Evolutionary conservation across 2,888 invertebrate genomes (phyloP).

Genomic region (Netelia virgata): DNA sequence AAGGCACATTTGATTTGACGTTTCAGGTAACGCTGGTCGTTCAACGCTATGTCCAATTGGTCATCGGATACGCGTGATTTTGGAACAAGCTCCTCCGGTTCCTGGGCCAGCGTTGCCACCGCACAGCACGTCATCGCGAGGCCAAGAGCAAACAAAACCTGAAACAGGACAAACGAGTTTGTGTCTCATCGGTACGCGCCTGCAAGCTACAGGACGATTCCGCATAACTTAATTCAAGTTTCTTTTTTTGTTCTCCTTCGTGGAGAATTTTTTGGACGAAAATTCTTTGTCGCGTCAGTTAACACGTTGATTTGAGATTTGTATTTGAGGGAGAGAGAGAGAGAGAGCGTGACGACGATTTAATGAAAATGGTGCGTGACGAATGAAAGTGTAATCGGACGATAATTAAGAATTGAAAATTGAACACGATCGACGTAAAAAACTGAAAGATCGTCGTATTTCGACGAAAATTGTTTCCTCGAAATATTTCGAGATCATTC

Average conservation of each 20-base stretch:
- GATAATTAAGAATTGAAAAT: no score
- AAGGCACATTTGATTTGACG: conserved; percentile 91
- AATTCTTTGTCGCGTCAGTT: no score
- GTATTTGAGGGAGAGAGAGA: no score
- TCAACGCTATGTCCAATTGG: conserved; percentile 89
- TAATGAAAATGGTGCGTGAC: no score
- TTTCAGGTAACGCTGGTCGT: conserved; percentile 89
- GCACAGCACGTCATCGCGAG: conserved; percentile 70
- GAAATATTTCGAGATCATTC: no score
- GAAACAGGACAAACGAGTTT: conserved; percentile 70
- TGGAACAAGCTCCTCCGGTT: conserved; percentile 63
- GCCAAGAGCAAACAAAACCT: conserved; percentile 73
- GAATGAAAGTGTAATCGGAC: no score
- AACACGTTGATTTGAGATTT: no score
- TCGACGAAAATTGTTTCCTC: no score
- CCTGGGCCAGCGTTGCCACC: conserved; percentile 72
- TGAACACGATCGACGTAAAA: no score
- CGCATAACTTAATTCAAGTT: not conserved
- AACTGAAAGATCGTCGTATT: no score
- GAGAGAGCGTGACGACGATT: no score
- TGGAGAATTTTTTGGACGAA: no score
- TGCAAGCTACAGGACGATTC: not conserved
- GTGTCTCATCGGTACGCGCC: not conserved
- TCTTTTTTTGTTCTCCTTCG: not conserved
- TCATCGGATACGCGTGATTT: conserved; percentile 88